These are phyloP conservation scores for Ctenochaetus hawaiiensis DNA, from an alignment of 2,797 vertebrate genomes.

Conservation along the genomic window DNA sequence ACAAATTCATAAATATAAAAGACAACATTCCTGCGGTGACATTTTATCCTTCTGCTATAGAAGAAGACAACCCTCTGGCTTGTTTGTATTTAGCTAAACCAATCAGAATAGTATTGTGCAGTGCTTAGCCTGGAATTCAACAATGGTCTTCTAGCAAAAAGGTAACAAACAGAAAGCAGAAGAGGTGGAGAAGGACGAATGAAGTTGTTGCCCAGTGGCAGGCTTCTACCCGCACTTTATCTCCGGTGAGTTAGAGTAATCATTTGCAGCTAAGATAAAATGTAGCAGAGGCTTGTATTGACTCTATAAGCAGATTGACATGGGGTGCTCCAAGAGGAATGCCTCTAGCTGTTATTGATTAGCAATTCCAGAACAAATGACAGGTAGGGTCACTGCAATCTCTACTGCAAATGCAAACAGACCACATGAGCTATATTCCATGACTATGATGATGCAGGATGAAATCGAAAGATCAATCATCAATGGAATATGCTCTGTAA, in stretches of 20 bases:
- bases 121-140: no score
- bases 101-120: no score
- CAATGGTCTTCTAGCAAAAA: no score
- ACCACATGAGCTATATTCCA: slow-evolving; percentile 12
- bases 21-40: not conserved
- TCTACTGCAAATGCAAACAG: not conserved
- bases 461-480: slow-evolving; percentile 37
- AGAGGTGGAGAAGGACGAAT: no score
- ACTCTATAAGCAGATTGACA: not conserved
- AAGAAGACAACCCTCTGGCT: no score
- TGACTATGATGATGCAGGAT: slow-evolving; percentile 10
- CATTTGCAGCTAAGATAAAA: not conserved
- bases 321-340: not conserved
- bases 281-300: not conserved
- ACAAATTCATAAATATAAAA: not conserved
- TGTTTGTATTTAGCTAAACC: no score
- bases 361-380: slow-evolving; percentile 20
- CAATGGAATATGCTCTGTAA: slow-evolving; percentile 1
- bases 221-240: no score
- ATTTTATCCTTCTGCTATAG: no score
- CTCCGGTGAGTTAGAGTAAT: not conserved
- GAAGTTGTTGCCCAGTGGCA: no score
- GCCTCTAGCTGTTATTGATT: slow-evolving; percentile 38
- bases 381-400: slow-evolving; percentile 20
- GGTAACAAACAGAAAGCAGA: no score